phyloP scores from a whole-genome alignment of 2,888 invertebrate genomes.

The Eupeodes luniger region DNA sequence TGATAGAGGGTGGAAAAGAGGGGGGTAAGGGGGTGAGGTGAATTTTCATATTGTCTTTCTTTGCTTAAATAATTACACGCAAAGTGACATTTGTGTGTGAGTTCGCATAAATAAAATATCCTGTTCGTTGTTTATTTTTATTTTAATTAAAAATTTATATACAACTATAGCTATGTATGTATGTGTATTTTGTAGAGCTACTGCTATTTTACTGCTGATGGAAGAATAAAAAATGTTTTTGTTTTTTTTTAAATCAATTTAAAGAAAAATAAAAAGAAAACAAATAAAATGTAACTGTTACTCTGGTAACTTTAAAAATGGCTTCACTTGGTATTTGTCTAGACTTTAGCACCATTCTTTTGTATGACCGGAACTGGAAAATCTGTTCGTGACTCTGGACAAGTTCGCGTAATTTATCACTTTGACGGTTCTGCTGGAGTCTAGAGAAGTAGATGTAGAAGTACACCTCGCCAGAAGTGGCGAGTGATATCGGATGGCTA shows the following conservation, averaged over 20 bases:
- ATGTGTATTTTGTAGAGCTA: too few species aligned
- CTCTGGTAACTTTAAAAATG: conserved; percentile 61
- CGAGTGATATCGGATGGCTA: background rate
- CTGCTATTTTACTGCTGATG: background rate
- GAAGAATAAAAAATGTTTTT: background rate
- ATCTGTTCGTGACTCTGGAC: conserved; percentile 68
- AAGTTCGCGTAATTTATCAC: conserved; percentile 74
- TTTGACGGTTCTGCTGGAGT: conserved; percentile 58
- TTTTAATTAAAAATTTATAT: conserved; percentile 67
- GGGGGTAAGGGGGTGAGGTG: background rate
- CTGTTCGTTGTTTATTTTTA: conserved; percentile 27
- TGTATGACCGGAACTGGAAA: conserved; percentile 48
- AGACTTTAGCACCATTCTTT: conserved; percentile 6
- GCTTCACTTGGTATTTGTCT: conserved; percentile 16
- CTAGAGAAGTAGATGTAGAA: background rate
- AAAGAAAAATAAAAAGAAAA: conserved; percentile 26
- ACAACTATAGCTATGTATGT: conserved; percentile 7
- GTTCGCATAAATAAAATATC: conserved; percentile 40
- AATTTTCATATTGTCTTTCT: conserved; percentile 14
- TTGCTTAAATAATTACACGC: conserved; percentile 43
- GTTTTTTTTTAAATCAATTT: too few species aligned
- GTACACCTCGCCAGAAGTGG: background rate
- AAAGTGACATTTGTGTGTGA: conserved; percentile 46
- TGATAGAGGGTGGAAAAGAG: too few species aligned
- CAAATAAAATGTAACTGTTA: conserved; percentile 37